Conservation (phyloP, 2,797 vertebrate species). For the Danio aesculapii region DNA sequence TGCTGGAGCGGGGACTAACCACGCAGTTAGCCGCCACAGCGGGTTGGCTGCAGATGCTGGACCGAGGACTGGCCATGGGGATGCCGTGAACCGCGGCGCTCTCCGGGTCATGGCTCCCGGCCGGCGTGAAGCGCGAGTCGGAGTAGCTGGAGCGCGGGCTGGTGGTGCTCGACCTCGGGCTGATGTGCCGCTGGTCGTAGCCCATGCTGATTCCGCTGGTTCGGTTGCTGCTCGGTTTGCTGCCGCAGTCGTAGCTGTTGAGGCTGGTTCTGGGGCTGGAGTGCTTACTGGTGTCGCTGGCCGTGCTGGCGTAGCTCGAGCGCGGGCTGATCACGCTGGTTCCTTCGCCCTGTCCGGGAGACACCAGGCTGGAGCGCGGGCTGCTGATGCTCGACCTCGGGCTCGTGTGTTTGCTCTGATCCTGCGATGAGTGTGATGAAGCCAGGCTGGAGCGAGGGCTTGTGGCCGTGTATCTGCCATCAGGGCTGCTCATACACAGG, state of each 20-base stretch:
- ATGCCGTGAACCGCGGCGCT: constrained; percentile 73
- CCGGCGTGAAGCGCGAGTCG: constrained; percentile 81
- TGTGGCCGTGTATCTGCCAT: constrained; percentile 75
- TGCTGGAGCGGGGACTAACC: constrained; percentile 91
- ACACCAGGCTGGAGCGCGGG: constrained; percentile 80
- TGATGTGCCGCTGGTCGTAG: constrained; percentile 93
- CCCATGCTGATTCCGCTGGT: constrained; percentile 98
- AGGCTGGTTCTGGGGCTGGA: constrained; percentile 92
- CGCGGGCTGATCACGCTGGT: constrained; percentile 78
- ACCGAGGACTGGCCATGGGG: constrained; percentile 79
- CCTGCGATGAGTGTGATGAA: constrained; percentile 78
- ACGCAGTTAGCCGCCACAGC: constrained; percentile 74
- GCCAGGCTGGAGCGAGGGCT: constrained; percentile 84
- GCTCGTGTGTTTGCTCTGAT: constrained; percentile 85
- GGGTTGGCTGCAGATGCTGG: constrained; percentile 83
- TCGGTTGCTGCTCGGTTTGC: constrained; percentile 93
- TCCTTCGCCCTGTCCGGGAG: constrained; percentile 80
- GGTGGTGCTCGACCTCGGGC: constrained; percentile 89
- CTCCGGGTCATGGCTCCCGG: constrained; percentile 80
- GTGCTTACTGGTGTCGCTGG: constrained; percentile 87
- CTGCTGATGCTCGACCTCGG: constrained; percentile 87
- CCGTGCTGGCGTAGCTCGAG: constrained; percentile 87
- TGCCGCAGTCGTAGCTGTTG: constrained; percentile 89
- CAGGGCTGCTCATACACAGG: constrained; percentile 76
- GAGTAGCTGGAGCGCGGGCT: constrained; percentile 86